Percentiles rank a stretch among this genome's conserved stretches.
Evolutionary conservation across 35 echinoderm and acorn worm genomes (phyloP).

Genomic region (Chiridota heheva): DNA sequence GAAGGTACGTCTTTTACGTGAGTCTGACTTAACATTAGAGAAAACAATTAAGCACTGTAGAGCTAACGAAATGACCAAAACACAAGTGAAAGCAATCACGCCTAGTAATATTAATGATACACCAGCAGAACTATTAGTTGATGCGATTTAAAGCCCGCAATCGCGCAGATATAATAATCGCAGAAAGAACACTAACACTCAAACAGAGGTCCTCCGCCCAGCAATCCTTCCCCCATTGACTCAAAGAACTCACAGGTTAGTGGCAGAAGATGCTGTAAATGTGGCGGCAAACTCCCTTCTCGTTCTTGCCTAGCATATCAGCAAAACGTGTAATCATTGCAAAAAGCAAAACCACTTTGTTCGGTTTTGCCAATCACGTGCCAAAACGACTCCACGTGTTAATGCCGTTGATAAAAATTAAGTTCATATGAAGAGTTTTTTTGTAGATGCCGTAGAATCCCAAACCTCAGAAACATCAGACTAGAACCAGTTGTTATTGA

Average conservation of each 20-base stretch:
- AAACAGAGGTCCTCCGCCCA: not conserved
- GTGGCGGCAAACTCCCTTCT: not conserved
- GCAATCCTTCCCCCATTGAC: not conserved
- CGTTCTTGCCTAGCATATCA: constrained; percentile 17
- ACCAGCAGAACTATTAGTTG: no score
- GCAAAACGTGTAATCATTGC: constrained; percentile 28
- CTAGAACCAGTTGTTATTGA: constrained; percentile 11
- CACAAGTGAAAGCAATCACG: constrained; percentile 13
- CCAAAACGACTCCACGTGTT: not conserved
- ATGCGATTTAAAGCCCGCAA: not conserved
- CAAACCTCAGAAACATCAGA: no score
- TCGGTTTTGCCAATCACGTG: not conserved
- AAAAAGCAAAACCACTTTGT: constrained; percentile 35
- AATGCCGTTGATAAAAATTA: not conserved
- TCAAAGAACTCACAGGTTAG: not conserved
- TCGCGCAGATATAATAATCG: not conserved
- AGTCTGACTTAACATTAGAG: constrained; percentile 14
- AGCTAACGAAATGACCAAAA: constrained; percentile 49
- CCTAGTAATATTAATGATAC: no score
- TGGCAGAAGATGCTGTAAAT: constrained; percentile 13
- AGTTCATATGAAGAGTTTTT: constrained; percentile 13
- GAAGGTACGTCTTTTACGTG: constrained; percentile 6
- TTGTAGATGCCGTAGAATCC: not conserved
- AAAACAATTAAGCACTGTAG: constrained; percentile 32
- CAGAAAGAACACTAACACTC: not conserved